Base-by-base conservation (phyloP, 2,797 vertebrate genomes). In the Pteropus rufus region DNA sequence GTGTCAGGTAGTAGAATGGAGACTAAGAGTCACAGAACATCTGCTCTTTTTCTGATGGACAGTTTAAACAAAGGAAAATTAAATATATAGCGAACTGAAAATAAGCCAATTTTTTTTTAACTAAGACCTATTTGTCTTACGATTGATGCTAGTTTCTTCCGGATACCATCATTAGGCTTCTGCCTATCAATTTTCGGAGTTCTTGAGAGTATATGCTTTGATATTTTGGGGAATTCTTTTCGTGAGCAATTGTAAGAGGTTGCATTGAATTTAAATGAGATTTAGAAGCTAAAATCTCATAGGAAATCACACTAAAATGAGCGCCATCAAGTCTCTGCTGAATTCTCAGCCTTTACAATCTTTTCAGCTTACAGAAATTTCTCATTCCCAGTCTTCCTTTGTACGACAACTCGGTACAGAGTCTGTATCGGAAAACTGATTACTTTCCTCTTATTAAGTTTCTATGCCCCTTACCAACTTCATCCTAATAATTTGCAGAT, bases 401-500 rank as follows among this genome's bases (percentile, higher is more conserved):
- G 84, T 72, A n/a, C 62, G n/a, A n/a, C 16, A 36, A 84, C 76
- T 77, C 26, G 41, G 14, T 58, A 39, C 19, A 62, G 52, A 64
- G 31, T 76, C 65, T 90, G 89, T 72, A 49, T 6, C 60, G 83
- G 91, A 95, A 95, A 97, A 87, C 44, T 69, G 76, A 73, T 77
- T 65, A 41, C 84, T 94, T 89, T 72, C 76, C 75, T 92, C 85
- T 79, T 83, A 18, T 64, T 97, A 86, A 76, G 56, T 93, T 96
- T 92, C 96, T 95, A 56, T 93, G 92, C 91, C 94, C 92, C 96
- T 96, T 91, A 92, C 81, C 88, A 92, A 77, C 60, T 92, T 82
- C 82, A 95, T 89, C 73, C 85, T 98, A 98, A 98, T 76, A 90
- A 95, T 64, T 93, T 96, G 90, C 81, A 98, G 97, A 97, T 95